These are phyloP conservation scores for Sebastes schlegelii DNA, from an alignment of 2,113 vertebrate genomes.

Conservation along the genomic window DNA sequence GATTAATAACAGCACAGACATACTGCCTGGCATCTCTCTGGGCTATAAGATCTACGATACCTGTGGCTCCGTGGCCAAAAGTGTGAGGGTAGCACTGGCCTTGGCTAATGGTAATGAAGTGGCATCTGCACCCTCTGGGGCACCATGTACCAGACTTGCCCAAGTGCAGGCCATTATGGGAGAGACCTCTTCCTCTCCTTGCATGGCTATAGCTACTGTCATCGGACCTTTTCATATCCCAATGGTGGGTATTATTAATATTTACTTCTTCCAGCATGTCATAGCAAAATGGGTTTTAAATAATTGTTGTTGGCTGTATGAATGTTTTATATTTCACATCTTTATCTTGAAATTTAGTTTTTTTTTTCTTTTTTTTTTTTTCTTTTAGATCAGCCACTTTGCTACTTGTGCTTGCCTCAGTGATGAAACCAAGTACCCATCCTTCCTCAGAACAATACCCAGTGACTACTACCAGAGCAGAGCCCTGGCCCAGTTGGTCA, in stretches of 20 bases:
- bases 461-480: constrained; percentile 81
- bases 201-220: constrained; percentile 75
- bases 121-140: too few species aligned
- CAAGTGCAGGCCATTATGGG: too few species aligned
- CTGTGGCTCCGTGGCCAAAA: constrained; percentile 74
- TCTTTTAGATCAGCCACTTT: constrained; percentile 78
- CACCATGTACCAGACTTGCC: too few species aligned
- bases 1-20: constrained; percentile 80
- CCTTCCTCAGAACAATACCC: constrained; percentile 77
- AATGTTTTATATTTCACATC: not conserved
- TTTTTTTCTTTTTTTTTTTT: not conserved
- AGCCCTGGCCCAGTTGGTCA: constrained; percentile 75
- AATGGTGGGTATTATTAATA: constrained; percentile 66
- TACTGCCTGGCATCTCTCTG: constrained; percentile 79
- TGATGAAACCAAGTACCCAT: constrained; percentile 77
- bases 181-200: too few species aligned
- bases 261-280: not conserved
- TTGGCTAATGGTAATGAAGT: too few species aligned
- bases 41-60: constrained; percentile 83
- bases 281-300: not conserved
- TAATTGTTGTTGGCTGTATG: not conserved
- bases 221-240: constrained; percentile 80
- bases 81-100: constrained; percentile 72
- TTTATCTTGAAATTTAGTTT: not conserved
- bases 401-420: constrained; percentile 82